Conservation (phyloP, 2,797 vertebrate genomes). For the Novumbra hubbsi region DNA sequence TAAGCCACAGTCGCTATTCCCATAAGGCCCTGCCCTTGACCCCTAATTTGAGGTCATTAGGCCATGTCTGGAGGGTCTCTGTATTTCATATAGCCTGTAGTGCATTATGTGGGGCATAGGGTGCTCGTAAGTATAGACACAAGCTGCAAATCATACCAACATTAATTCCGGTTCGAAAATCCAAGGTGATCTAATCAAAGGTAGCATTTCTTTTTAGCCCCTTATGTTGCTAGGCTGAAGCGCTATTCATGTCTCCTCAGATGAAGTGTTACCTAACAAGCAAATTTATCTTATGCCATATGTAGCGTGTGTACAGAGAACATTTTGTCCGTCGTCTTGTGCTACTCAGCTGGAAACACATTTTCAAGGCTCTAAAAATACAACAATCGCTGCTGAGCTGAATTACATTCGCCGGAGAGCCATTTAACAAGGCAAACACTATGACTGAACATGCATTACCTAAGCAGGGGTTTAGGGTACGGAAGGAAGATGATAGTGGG, state of each 20-base stretch:
- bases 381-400: not conserved
- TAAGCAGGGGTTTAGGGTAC: slow-evolving; percentile 45
- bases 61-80: not conserved
- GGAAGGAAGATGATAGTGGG: slow-evolving; percentile 64
- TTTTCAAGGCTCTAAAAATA: not conserved
- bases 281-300: not conserved
- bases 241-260: not conserved
- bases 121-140: no score
- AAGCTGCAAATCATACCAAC: no score
- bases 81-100: not conserved
- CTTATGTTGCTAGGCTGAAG: no score
- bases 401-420: not conserved
- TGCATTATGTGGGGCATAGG: no score
- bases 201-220: no score
- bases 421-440: not conserved
- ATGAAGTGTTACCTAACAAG: not conserved
- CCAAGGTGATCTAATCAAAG: no score
- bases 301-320: not conserved
- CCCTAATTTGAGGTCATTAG: not conserved
- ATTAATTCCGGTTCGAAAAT: no score
- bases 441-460: slow-evolving; percentile 28
- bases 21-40: not conserved
- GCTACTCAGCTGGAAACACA: not conserved
- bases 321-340: not conserved
- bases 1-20: not conserved